Conservation (phyloP, 2,113 vertebrate genomes). For the Patagioenas fasciata region DNA sequence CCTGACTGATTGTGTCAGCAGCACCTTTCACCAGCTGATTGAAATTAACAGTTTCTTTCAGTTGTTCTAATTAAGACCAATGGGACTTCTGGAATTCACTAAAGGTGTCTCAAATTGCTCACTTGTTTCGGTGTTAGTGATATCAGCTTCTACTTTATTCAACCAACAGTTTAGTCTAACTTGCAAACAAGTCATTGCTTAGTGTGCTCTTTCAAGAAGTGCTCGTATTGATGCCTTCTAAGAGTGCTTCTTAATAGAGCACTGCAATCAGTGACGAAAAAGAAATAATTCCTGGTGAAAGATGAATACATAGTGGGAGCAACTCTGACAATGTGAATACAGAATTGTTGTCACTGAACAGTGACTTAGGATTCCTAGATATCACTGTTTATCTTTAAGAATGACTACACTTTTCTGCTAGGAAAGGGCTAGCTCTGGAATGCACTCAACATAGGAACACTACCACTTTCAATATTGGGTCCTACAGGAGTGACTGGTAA, state of each 20-base stretch:
- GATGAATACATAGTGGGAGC: neutral
- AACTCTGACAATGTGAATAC: neutral
- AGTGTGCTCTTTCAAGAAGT: neutral
- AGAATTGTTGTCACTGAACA: neutral
- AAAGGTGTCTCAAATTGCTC: constrained; percentile 69
- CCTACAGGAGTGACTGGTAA: accelerated
- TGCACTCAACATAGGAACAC: accelerated
- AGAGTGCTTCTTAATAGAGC: constrained; percentile 7
- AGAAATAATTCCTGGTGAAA: constrained; percentile 32
- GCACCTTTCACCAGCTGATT: constrained; percentile 66
- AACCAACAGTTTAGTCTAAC: constrained; percentile 64
- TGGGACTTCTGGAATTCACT: constrained; percentile 77
- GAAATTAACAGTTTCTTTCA: constrained; percentile 80
- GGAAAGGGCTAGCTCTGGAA: neutral
- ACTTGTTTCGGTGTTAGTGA: constrained; percentile 40
- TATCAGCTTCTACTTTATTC: constrained; percentile 50
- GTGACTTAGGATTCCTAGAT: neutral
- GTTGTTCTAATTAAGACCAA: constrained; percentile 76
- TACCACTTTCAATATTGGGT: neutral
- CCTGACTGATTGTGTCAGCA: constrained; percentile 67
- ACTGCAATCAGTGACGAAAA: constrained; percentile 5
- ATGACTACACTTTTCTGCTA: neutral
- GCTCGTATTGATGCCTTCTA: neutral
- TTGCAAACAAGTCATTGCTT: constrained; percentile 31
- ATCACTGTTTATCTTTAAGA: neutral